phyloP scores from a whole-genome alignment of 1,140 invertebrate species.

The Alviniconcha marisindica region DNA sequence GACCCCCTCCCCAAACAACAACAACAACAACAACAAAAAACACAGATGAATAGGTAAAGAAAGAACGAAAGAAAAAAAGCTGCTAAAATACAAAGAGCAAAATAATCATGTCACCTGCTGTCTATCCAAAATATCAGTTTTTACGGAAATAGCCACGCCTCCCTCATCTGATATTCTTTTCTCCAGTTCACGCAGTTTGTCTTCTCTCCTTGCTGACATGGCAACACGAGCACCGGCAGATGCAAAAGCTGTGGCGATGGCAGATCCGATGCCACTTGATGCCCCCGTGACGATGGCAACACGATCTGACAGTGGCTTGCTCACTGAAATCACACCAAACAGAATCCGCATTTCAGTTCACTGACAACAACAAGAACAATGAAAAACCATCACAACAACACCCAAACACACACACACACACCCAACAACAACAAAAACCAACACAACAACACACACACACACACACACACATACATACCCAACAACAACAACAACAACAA shows the following conservation, averaged over 20 bases:
- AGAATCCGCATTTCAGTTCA: no score
- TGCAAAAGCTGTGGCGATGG: slow-evolving; percentile 84
- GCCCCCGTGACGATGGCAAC: slow-evolving; percentile 85
- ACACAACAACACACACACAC: no score
- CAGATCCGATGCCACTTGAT: slow-evolving; percentile 92
- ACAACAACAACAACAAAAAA: slow-evolving; percentile 27
- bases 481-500: no score
- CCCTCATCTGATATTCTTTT: slow-evolving; percentile 77
- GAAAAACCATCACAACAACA: no score
- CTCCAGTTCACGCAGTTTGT: slow-evolving; percentile 85
- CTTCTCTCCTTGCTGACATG: slow-evolving; percentile 84
- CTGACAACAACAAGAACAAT: no score
- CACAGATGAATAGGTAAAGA: no score
- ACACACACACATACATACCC: no score
- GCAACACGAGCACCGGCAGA: slow-evolving; percentile 85
- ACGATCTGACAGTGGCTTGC: slow-evolving; percentile 55
- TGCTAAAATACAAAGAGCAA: no score
- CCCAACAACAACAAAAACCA: no score
- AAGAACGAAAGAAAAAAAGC: no score
- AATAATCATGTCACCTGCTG: slow-evolving; percentile 65
- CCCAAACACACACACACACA: no score
- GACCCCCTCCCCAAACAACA: no score
- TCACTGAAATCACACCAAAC: slow-evolving; percentile 41
- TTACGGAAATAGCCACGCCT: slow-evolving; percentile 65
- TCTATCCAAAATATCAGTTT: slow-evolving; percentile 71